A percentile compares a stretch with the other conserved stretches of the same genome.
Evolutionary conservation across 2,888 invertebrate species (phyloP).

Genomic region (Bimastos eiseni): DNA sequence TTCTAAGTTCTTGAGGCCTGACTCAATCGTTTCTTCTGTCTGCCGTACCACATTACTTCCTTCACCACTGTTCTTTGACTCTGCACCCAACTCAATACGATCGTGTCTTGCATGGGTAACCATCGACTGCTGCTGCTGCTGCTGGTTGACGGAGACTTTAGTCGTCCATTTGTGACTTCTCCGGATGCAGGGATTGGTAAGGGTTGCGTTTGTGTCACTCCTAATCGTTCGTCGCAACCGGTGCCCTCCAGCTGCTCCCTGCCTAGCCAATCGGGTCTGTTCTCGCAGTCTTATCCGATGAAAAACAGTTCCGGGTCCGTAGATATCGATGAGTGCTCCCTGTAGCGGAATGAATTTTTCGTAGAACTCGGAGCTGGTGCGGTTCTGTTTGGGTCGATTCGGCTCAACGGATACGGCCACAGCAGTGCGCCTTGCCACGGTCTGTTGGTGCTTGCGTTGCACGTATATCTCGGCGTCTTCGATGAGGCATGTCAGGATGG

Average conservation of each 20-base stretch:
- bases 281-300: conserved; percentile 53
- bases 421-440: neutral
- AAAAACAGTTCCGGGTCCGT: conserved; percentile 60
- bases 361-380: conserved; percentile 50
- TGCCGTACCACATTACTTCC: neutral
- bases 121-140: neutral
- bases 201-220: neutral
- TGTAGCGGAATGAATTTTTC: conserved; percentile 38
- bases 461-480: neutral
- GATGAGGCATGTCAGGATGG: neutral
- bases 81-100: neutral
- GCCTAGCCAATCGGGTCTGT: conserved; percentile 31
- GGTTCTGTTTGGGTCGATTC: conserved; percentile 35
- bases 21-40: conserved; percentile 48
- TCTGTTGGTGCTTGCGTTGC: neutral
- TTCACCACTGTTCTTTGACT: conserved; percentile 29
- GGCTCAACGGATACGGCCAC: neutral
- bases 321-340: conserved; percentile 55
- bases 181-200: neutral
- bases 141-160: neutral
- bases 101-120: neutral
- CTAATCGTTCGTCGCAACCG: neutral
- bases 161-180: neutral
- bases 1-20: conserved; percentile 50
- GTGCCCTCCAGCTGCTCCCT: neutral